phyloP scores from a whole-genome alignment of 2,113 vertebrate species.

The Pluvialis apricaria region DNA sequence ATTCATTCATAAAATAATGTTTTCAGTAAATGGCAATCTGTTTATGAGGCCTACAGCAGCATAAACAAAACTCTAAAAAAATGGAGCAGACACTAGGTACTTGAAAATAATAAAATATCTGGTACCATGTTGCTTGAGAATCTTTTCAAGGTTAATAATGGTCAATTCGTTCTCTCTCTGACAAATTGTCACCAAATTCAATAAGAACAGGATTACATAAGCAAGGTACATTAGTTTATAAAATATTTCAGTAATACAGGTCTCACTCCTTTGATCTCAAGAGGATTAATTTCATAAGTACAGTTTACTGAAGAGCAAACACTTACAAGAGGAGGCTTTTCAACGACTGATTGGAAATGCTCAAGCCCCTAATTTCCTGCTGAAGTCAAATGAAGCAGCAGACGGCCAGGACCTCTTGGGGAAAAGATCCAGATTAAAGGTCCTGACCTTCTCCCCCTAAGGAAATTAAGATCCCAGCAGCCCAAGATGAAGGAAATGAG shows the following conservation, averaged over 20 bases:
- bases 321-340: neutral
- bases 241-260: slow-evolving; percentile 11
- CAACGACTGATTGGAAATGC: neutral
- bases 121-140: neutral
- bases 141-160: neutral
- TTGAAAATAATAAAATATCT: neutral
- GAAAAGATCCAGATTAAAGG: neutral
- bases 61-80: neutral
- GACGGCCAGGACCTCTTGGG: neutral
- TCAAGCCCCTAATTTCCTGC: neutral
- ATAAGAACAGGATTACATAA: neutral
- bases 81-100: neutral
- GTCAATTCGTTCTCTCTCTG: neutral
- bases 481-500: neutral
- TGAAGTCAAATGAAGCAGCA: neutral
- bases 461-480: neutral
- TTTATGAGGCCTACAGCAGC: neutral
- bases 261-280: neutral
- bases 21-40: slow-evolving; percentile 27
- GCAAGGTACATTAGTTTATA: neutral
- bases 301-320: slow-evolving; percentile 16
- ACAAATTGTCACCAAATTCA: slow-evolving; percentile 4
- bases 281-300: neutral
- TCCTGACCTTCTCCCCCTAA: neutral
- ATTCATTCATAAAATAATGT: slow-evolving; percentile 16